Evolutionary conservation across 2,888 invertebrate genomes (phyloP).

Genomic region (Eustalomyia histrio): DNA sequence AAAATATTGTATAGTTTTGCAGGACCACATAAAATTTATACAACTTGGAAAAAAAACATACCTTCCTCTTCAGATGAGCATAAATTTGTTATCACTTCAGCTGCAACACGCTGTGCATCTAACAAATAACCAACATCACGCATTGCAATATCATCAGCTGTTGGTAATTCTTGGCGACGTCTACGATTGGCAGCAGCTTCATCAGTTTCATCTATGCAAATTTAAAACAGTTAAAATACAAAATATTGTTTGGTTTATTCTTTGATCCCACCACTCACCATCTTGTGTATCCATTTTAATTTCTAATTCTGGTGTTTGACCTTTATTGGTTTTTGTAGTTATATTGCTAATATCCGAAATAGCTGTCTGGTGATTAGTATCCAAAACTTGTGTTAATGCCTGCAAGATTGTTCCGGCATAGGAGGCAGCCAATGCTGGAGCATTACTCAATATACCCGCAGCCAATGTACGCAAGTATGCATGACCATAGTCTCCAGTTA

Average conservation of each 20-base stretch:
- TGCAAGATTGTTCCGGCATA: conserved; percentile 81
- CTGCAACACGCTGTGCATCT: conserved; percentile 85
- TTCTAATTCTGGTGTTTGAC: conserved; percentile 67
- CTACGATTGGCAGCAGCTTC: conserved; percentile 71
- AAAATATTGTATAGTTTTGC: too few species aligned
- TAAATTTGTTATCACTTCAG: conserved; percentile 87
- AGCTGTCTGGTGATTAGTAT: conserved; percentile 81
- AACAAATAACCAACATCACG: conserved; percentile 81
- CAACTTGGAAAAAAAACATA: too few species aligned
- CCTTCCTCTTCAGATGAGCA: conserved; percentile 83
- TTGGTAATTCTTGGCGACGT: conserved; percentile 73
- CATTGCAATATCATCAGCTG: conserved; percentile 80
- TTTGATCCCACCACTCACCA: conserved; percentile 50
- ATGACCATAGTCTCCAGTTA: conserved; percentile 72
- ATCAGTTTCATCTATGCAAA: conserved; percentile 70
- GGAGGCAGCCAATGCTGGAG: conserved; percentile 79
- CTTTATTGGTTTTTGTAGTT: conserved; percentile 53
- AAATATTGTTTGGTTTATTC: neutral
- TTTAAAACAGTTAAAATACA: conserved; percentile 18
- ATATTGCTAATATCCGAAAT: conserved; percentile 47
- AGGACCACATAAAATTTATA: too few species aligned
- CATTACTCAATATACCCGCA: conserved; percentile 76
- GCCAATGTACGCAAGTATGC: conserved; percentile 82
- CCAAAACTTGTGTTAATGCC: conserved; percentile 81
- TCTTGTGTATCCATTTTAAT: conserved; percentile 70